Evolutionary conservation across 2,888 invertebrate species (phyloP).

Genomic region (Agriopis marginaria): DNA sequence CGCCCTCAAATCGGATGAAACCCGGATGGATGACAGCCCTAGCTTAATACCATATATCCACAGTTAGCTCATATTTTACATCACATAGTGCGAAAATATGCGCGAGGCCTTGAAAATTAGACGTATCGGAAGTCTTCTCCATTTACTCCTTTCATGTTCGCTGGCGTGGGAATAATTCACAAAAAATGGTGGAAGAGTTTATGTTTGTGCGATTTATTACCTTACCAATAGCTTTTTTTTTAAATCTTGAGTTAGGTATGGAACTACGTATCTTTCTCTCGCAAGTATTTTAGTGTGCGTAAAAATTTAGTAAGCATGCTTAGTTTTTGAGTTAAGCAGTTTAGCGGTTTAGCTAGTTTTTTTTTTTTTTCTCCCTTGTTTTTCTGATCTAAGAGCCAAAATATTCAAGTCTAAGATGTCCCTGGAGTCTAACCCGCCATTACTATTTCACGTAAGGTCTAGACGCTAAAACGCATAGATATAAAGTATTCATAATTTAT

Average conservation of each 20-base stretch:
- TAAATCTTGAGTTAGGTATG: background rate
- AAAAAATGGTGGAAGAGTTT: constrained; percentile 44
- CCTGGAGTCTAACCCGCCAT: constrained; percentile 24
- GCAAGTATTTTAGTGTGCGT: no score
- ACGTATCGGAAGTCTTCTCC: constrained; percentile 43
- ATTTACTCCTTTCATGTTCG: constrained; percentile 56
- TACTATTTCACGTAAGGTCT: constrained; percentile 33
- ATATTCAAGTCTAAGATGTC: constrained; percentile 12
- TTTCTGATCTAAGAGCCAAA: background rate
- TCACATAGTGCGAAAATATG: constrained; percentile 1
- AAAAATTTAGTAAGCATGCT: no score
- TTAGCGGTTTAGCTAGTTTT: no score
- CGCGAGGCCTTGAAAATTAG: constrained; percentile 29
- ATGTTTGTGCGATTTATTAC: constrained; percentile 38
- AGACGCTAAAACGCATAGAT: constrained; percentile 29
- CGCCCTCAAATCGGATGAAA: no score
- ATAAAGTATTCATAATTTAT: constrained; percentile 33
- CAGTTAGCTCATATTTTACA: background rate
- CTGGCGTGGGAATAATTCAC: constrained; percentile 52
- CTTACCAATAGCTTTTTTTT: constrained; percentile 12
- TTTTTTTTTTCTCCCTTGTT: no score
- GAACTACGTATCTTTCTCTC: background rate
- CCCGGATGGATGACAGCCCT: no score
- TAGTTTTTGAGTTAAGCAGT: no score
- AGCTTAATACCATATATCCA: background rate